Conservation (phyloP, 1,140 invertebrate genomes). For the Pinna nobilis region DNA sequence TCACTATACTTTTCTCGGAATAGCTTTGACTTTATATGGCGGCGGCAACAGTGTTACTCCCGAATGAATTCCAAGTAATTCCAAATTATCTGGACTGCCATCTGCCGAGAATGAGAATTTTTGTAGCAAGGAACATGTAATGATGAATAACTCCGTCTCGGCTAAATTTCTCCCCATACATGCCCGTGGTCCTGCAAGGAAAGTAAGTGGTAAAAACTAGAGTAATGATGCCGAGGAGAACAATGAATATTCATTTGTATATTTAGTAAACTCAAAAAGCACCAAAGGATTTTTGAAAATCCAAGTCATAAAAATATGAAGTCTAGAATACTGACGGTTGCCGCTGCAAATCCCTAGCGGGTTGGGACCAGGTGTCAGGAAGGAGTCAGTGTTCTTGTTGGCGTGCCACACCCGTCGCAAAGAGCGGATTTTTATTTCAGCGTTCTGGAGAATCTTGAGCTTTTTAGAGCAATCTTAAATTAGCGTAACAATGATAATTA, state of each 20-base stretch:
- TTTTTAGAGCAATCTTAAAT: too few relatives aligned
- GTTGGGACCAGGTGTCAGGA: too few relatives aligned
- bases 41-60: slow-evolving; percentile 32
- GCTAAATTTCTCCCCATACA: slow-evolving; percentile 41
- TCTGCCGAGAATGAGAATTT: slow-evolving; percentile 21
- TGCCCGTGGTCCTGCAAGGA: slow-evolving; percentile 28
- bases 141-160: slow-evolving; percentile 47
- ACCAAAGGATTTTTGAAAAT: too few relatives aligned
- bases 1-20: slow-evolving; percentile 5
- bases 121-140: slow-evolving; percentile 29
- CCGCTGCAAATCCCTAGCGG: too few relatives aligned
- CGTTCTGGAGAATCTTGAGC: too few relatives aligned
- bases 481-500: too few relatives aligned
- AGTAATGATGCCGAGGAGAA: background rate
- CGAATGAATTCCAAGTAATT: slow-evolving; percentile 22
- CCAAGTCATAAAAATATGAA: too few relatives aligned
- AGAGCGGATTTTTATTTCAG: too few relatives aligned
- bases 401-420: too few relatives aligned
- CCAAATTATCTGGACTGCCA: slow-evolving; percentile 4
- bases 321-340: background rate
- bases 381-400: too few relatives aligned
- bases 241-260: background rate
- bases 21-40: slow-evolving; percentile 20
- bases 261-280: background rate
- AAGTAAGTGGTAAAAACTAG: background rate